phyloP scores from a whole-genome alignment of 2,888 invertebrate species.

The Drosophila phalerata region DNA sequence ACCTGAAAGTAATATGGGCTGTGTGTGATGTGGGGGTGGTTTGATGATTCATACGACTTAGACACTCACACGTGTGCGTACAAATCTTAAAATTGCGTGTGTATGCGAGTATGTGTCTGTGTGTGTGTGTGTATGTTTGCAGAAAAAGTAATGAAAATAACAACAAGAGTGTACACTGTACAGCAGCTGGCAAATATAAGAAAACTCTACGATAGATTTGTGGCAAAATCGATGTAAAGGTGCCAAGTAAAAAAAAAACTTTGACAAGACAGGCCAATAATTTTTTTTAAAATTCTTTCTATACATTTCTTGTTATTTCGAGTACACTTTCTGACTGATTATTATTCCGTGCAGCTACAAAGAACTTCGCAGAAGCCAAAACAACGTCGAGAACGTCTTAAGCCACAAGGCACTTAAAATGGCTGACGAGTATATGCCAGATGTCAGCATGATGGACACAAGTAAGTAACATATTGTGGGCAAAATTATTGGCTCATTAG shows the following conservation, averaged over 20 bases:
- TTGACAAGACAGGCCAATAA: not conserved
- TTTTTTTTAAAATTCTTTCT: not conserved
- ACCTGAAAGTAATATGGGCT: slow-evolving; percentile 25
- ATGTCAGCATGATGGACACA: slow-evolving; percentile 84
- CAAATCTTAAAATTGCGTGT: not conserved
- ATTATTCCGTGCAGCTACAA: slow-evolving; percentile 59
- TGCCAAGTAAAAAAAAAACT: slow-evolving; percentile 27
- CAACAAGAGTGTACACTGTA: slow-evolving; percentile 58
- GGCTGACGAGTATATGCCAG: slow-evolving; percentile 84
- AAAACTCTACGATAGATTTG: slow-evolving; percentile 35
- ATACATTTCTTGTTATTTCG: not conserved
- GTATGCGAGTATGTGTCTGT: not conserved
- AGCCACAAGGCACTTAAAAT: slow-evolving; percentile 76
- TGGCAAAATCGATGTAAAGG: slow-evolving; percentile 47
- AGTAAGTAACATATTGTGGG: slow-evolving; percentile 82
- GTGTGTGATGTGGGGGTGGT: slow-evolving; percentile 46
- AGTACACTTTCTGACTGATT: slow-evolving; percentile 51
- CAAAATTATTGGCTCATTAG: slow-evolving; percentile 27
- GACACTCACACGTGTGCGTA: slow-evolving; percentile 30
- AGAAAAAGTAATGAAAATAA: slow-evolving; percentile 65
- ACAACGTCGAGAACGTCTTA: slow-evolving; percentile 35
- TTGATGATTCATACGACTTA: slow-evolving; percentile 68
- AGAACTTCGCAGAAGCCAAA: slow-evolving; percentile 39
- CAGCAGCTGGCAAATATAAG: slow-evolving; percentile 42
- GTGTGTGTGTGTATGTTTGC: slow-evolving; percentile 23